phyloP scores from a whole-genome alignment of 2,797 vertebrate genomes.

The Moxostoma hubbsi region DNA sequence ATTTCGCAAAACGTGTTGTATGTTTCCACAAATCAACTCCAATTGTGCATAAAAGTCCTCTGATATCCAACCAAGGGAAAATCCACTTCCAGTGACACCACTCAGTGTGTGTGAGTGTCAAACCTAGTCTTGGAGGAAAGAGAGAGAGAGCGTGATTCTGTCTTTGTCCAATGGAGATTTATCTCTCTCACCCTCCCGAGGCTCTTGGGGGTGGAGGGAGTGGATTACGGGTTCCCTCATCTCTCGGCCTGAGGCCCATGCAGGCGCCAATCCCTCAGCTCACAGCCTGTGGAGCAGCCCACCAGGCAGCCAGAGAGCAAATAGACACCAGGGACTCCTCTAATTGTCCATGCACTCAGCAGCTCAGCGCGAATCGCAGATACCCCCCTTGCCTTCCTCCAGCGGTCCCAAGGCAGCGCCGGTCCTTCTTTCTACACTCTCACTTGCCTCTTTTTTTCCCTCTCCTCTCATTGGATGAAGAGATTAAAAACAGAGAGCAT shows the following conservation, averaged over 20 bases:
- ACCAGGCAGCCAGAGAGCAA: conserved; percentile 83
- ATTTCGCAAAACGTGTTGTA: too few relatives aligned
- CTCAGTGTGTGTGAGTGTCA: conserved; percentile 61
- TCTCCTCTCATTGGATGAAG: conserved; percentile 65
- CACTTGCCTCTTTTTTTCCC: conserved; percentile 67
- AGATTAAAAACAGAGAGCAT: conserved; percentile 71
- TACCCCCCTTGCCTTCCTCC: conserved; percentile 73
- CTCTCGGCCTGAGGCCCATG: conserved; percentile 79
- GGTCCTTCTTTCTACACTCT: conserved; percentile 64
- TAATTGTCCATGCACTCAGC: conserved; percentile 84
- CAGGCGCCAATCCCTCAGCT: conserved; percentile 70
- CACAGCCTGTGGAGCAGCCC: conserved; percentile 74
- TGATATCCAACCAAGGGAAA: conserved; percentile 33
- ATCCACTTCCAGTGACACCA: conserved; percentile 42
- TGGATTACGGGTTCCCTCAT: conserved; percentile 78
- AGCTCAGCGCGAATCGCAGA: conserved; percentile 77
- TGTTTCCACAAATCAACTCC: too few relatives aligned
- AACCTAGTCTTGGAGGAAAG: conserved; percentile 51
- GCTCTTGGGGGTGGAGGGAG: conserved; percentile 73
- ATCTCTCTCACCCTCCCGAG: conserved; percentile 72
- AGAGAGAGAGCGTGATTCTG: conserved; percentile 41
- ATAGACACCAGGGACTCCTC: conserved; percentile 82
- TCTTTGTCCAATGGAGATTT: conserved; percentile 72
- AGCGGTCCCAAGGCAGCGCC: conserved; percentile 61
- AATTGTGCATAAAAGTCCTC: background rate